Conservation (phyloP, 2,797 vertebrate genomes). For the Myotis daubentonii region DNA sequence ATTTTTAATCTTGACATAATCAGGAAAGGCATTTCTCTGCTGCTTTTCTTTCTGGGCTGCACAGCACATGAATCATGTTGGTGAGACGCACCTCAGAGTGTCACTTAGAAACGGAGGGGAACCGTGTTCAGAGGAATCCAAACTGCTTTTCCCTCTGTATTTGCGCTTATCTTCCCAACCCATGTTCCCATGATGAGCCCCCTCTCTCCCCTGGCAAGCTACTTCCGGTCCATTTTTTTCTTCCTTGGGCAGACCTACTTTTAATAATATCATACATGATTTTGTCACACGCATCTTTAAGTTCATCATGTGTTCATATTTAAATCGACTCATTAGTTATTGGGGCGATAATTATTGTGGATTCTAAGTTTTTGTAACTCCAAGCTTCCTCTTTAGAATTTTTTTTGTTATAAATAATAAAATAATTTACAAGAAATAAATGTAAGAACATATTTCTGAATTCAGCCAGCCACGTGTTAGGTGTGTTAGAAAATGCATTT, state of each 20-base stretch:
- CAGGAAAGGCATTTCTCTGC: background rate
- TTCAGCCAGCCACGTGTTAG: background rate
- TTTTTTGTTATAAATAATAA: background rate
- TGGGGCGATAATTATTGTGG: background rate
- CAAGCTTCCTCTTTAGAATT: background rate
- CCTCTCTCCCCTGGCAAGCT: background rate
- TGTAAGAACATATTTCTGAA: background rate
- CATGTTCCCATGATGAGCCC: background rate
- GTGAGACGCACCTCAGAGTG: background rate
- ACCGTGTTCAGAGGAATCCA: background rate
- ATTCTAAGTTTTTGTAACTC: background rate
- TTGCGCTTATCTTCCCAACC: background rate
- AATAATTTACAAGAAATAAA: background rate
- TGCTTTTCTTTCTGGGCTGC: background rate
- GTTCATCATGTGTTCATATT: background rate
- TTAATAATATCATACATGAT: background rate
- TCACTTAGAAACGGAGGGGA: background rate
- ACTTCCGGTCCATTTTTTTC: background rate
- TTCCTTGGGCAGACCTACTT: background rate
- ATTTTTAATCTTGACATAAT: conserved; percentile 52
- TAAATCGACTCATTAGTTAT: background rate
- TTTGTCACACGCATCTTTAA: background rate
- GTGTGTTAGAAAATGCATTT: background rate
- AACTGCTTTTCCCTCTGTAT: background rate
- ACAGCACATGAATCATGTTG: background rate